These are phyloP conservation scores for Perca schrenkii DNA, from an alignment of 2,113 vertebrate species.

Conservation along the genomic window DNA sequence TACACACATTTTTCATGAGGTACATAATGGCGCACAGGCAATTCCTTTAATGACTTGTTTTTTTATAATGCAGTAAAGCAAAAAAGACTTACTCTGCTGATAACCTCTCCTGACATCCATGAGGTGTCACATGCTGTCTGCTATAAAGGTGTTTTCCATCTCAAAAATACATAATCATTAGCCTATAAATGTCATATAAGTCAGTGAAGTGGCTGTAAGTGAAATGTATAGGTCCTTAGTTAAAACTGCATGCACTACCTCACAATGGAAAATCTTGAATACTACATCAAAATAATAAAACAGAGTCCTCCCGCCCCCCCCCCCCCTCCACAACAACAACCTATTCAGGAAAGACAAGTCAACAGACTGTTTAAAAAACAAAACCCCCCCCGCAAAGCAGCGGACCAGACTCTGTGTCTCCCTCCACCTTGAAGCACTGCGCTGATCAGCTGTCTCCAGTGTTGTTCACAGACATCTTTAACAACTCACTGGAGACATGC, in stretches of 20 bases:
- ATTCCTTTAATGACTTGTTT: background rate
- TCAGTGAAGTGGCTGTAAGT: background rate
- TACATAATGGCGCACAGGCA: background rate
- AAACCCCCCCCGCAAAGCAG: too few relatives aligned
- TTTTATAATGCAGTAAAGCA: background rate
- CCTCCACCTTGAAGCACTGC: too few relatives aligned
- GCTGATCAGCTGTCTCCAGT: too few relatives aligned
- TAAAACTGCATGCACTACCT: background rate
- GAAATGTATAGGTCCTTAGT: background rate
- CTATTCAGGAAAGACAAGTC: too few relatives aligned
- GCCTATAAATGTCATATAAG: background rate
- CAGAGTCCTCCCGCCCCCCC: too few relatives aligned
- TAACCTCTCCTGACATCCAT: background rate
- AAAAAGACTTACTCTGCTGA: background rate
- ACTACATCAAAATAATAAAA: background rate
- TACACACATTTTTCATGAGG: too few relatives aligned
- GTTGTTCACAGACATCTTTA: too few relatives aligned
- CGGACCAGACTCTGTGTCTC: too few relatives aligned
- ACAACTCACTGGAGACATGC: too few relatives aligned
- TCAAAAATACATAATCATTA: background rate
- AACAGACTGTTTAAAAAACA: too few relatives aligned
- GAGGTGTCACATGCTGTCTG: background rate
- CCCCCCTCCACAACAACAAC: too few relatives aligned
- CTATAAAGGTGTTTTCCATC: background rate
- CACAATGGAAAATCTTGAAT: background rate